Conservation (phyloP, 2,797 vertebrate genomes). For the Ataeniobius toweri region DNA sequence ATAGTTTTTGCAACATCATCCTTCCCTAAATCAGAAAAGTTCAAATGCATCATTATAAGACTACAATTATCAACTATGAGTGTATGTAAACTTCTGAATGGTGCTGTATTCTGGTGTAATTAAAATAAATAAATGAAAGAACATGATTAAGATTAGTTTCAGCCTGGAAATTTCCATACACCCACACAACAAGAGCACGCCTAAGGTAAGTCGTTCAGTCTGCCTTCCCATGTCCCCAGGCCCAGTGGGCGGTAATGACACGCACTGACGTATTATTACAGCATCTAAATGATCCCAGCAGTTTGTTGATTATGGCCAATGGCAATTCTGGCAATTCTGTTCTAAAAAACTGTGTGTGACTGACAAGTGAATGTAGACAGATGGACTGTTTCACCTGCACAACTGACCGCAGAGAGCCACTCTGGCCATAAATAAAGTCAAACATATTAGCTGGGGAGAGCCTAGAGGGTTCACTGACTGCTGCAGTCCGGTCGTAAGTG, state of each 20-base stretch:
- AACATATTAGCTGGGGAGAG: conserved; percentile 47
- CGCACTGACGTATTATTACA: conserved; percentile 69
- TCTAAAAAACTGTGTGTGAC: conserved; percentile 53
- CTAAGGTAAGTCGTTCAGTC: conserved; percentile 47
- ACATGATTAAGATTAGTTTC: neutral
- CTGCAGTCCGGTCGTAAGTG: conserved; percentile 39
- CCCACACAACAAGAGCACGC: conserved; percentile 1
- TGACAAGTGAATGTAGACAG: conserved; percentile 59
- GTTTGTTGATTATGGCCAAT: conserved; percentile 57
- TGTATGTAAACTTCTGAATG: neutral
- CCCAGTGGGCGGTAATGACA: conserved; percentile 69
- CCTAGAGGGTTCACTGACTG: conserved; percentile 48
- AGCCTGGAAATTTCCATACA: neutral
- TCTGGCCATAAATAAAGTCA: conserved; percentile 57
- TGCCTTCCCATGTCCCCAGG: conserved; percentile 44
- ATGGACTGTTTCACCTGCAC: conserved; percentile 57
- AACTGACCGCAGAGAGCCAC: conserved; percentile 32
- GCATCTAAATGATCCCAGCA: conserved; percentile 65
- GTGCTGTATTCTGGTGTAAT: neutral
- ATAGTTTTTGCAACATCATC: neutral
- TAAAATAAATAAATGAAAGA: neutral
- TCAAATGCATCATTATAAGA: neutral
- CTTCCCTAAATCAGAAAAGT: neutral
- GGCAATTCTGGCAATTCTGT: conserved; percentile 37
- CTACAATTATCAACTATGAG: neutral